Percentiles rank a stretch among this genome's conserved stretches.
Conservation (phyloP, 2,797 vertebrate genomes). For the Bufotes viridis region DNA sequence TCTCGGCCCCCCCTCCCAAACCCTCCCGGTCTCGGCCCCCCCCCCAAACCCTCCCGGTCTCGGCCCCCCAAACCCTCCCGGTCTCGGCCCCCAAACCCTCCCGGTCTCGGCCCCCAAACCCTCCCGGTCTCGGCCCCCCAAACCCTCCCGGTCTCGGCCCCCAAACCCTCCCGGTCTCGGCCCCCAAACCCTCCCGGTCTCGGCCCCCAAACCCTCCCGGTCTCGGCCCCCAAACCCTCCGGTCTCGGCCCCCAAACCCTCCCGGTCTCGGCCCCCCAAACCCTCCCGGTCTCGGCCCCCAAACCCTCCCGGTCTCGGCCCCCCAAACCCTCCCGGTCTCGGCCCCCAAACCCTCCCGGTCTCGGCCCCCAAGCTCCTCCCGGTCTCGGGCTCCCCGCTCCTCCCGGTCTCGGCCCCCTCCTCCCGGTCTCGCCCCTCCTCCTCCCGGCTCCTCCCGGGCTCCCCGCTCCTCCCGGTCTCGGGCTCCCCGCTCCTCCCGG, state of each 20-base stretch:
- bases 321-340: background rate
- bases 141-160: background rate
- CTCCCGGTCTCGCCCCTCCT: background rate
- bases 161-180: background rate
- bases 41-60: background rate
- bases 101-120: background rate
- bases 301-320: background rate
- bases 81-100: background rate
- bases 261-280: background rate
- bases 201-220: background rate
- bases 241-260: background rate
- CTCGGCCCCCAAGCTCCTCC: too few relatives aligned
- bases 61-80: background rate
- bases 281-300: too few relatives aligned
- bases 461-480: background rate
- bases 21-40: background rate
- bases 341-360: too few relatives aligned
- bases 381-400: background rate
- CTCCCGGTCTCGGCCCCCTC: too few relatives aligned
- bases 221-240: too few relatives aligned
- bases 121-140: background rate
- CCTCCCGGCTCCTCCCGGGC: too few relatives aligned
- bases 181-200: background rate
- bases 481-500: background rate
- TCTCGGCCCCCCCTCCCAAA: background rate